Evolutionary conservation across 2,113 vertebrate genomes (phyloP).

Genomic region (Panthera leo): DNA sequence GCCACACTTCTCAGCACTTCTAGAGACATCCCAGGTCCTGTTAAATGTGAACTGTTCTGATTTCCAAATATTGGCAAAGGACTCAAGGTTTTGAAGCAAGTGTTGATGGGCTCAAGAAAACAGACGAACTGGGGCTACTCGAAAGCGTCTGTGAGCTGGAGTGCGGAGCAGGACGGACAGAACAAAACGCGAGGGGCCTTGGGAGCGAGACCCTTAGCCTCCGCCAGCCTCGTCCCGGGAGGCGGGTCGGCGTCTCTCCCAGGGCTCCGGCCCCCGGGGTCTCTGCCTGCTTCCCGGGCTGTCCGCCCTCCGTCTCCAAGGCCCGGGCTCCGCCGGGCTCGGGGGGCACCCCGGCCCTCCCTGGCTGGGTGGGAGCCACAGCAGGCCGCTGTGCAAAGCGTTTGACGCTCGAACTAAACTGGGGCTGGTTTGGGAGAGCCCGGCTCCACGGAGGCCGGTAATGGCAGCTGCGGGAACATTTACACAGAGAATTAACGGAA

Average conservation of each 20-base stretch:
- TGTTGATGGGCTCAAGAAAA: not conserved
- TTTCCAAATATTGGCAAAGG: not conserved
- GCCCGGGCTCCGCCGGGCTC: not conserved
- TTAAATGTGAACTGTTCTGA: not conserved
- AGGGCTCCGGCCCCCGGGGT: not conserved
- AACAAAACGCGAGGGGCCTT: not conserved
- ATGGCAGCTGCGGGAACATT: conserved; percentile 81
- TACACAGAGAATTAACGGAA: conserved; percentile 81
- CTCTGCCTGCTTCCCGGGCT: not conserved
- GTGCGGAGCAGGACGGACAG: not conserved
- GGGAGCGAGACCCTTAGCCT: not conserved
- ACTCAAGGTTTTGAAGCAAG: not conserved
- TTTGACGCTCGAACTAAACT: conserved; percentile 82
- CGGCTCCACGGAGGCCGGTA: conserved; percentile 77
- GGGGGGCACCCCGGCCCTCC: not conserved
- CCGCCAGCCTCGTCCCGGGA: accelerated
- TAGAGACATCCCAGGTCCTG: not conserved
- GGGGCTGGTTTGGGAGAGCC: conserved; percentile 80
- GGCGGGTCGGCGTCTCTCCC: accelerated
- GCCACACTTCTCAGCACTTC: not conserved
- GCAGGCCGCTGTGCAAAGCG: conserved; percentile 72
- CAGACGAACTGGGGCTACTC: not conserved
- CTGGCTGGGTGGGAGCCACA: conserved; percentile 44
- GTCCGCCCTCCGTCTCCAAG: not conserved
- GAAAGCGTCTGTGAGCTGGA: not conserved